phyloP scores from a whole-genome alignment of 2,888 invertebrate species.

The Apomyelois bistriatella region DNA sequence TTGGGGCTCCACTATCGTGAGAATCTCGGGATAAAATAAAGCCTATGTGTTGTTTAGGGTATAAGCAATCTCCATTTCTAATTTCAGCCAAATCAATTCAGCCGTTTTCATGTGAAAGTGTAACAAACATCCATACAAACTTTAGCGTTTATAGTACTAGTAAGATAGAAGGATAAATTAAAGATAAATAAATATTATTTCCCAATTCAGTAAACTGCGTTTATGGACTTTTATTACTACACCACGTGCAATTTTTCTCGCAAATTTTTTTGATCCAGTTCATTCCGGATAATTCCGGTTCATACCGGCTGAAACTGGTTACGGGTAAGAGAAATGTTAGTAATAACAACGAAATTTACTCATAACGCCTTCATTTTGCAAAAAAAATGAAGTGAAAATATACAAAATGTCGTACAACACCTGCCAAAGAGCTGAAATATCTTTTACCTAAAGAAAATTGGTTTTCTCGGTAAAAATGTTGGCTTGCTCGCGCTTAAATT shows the following conservation, averaged over 20 bases:
- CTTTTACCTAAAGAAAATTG: constrained; percentile 26
- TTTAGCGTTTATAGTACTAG: too few species aligned
- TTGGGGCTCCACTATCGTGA: too few species aligned
- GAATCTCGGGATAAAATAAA: too few species aligned
- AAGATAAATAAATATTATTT: too few species aligned
- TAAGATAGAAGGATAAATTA: too few species aligned
- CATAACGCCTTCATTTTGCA: constrained; percentile 20
- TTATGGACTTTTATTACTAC: too few species aligned
- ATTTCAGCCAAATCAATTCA: too few species aligned
- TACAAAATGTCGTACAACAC: constrained; percentile 21
- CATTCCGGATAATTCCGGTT: background rate
- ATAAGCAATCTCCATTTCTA: too few species aligned
- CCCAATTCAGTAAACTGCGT: too few species aligned
- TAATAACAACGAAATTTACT: constrained; percentile 9
- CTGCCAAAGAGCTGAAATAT: constrained; percentile 21
- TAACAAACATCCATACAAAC: too few species aligned
- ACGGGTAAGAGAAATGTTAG: constrained; percentile 2
- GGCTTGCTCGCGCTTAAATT: constrained; percentile 5
- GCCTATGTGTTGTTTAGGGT: too few species aligned
- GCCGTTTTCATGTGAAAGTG: too few species aligned
- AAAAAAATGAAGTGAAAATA: constrained; percentile 19
- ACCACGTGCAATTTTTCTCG: constrained; percentile 16
- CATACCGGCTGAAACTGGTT: background rate
- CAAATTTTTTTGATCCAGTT: constrained; percentile 10
- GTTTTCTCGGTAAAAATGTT: constrained; percentile 15